Evolutionary conservation across 2,797 vertebrate genomes (phyloP), one percentile per base, ranked within the genome.

Genomic region (Sebastes vulpes): DNA sequence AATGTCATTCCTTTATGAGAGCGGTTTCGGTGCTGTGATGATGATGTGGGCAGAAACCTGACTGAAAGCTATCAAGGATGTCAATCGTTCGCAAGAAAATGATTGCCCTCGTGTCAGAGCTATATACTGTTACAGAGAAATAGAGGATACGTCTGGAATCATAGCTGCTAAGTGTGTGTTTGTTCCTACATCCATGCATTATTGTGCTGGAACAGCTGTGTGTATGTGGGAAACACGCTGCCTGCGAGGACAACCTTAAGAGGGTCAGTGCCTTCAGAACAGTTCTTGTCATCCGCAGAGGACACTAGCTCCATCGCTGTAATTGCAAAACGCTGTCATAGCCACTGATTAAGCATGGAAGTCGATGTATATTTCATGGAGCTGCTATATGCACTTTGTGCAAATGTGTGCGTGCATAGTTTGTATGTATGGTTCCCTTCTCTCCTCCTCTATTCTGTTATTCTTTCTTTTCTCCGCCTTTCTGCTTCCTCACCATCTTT

Each of bases 251-350:
- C 59, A 56, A 86, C 80, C 73, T 83, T 25, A 71, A 68, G 72
- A 83, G 77, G 59, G 68, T 75, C 74, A 56, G 57, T 20, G 61
- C 79, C 75, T 87, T 89, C 87, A 90, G 67, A 91, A 86, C 79
- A 18, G 50, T 6, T 90, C 85, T 77, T 65, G n/a, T 88, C 88
- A 70, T 79, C 75, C 20, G 84, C 59, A 67, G 14, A 75, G 82
- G 76, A 74, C 84, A 16, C 54, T 42, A 57, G 59, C 56, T 84
- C 72, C 26, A 46, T 79, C 1, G 18, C 68, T 82, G 38, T 76
- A 75, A 85, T 86, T 83, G 71, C 58, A 77, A 67, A 76, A 58
- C 18, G 29, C 26, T 79, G 64, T 77, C 65, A 72, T 46, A 52
- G n/a, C 11, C 20, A 4, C 32, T 48, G 54, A 50, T 21, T 56